Conservation (phyloP, 2,888 invertebrate genomes). For the Sphaerophoria rueppellii region DNA sequence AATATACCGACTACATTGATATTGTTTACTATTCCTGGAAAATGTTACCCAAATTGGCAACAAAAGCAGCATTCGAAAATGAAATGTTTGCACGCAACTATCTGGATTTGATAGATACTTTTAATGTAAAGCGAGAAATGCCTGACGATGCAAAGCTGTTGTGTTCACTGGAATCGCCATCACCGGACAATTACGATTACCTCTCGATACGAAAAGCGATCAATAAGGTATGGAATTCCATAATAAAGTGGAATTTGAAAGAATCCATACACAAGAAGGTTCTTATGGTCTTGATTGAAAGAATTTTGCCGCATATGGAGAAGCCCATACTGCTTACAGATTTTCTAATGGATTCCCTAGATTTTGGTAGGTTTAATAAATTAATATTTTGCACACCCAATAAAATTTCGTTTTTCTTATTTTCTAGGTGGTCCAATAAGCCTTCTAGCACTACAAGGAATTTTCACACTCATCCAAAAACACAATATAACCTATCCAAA, state of each 20-base stretch:
- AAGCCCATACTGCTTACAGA: conserved; percentile 94
- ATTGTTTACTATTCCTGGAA: conserved; percentile 89
- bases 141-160: conserved; percentile 78
- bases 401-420: too few species aligned
- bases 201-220: conserved; percentile 83
- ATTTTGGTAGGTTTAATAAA: conserved; percentile 84
- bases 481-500: conserved; percentile 98
- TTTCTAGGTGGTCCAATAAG: conserved; percentile 91
- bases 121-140: conserved; percentile 81
- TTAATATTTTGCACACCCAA: background rate
- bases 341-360: conserved; percentile 94
- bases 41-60: conserved; percentile 84
- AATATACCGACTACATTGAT: conserved; percentile 89
- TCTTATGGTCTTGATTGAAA: conserved; percentile 90
- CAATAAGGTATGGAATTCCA: conserved; percentile 89
- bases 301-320: conserved; percentile 90
- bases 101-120: conserved; percentile 85
- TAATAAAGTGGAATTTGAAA: conserved; percentile 89
- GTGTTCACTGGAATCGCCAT: conserved; percentile 80
- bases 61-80: conserved; percentile 83
- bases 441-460: conserved; percentile 94
- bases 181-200: conserved; percentile 83
- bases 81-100: conserved; percentile 85
- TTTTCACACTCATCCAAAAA: conserved; percentile 93
- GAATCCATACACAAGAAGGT: conserved; percentile 89